Evolutionary conservation across 2,888 invertebrate species (phyloP).

Genomic region (Tanypteryx hageni): DNA sequence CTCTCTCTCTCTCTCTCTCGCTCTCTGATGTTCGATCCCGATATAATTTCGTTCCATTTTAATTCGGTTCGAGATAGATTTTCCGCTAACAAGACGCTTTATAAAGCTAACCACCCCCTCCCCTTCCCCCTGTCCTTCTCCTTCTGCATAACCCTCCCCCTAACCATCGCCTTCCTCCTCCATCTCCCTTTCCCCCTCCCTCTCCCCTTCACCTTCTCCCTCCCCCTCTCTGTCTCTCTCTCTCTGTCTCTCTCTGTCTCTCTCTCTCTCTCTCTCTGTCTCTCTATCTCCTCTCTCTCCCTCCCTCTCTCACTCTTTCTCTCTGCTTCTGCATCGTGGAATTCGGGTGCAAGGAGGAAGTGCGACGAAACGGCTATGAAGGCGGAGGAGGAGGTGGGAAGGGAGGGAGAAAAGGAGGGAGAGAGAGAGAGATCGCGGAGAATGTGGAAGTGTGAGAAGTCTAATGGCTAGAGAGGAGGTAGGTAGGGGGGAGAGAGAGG

Average conservation of each 20-base stretch:
- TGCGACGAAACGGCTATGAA: background rate
- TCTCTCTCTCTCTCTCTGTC: too few relatives aligned
- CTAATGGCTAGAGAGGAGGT: background rate
- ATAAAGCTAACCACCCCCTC: background rate
- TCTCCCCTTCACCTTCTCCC: too few relatives aligned
- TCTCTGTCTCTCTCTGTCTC: background rate
- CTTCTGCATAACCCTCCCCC: too few relatives aligned
- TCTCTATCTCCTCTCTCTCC: too few relatives aligned
- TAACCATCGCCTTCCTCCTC: background rate
- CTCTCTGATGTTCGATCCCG: too few relatives aligned
- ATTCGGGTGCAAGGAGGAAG: too few relatives aligned
- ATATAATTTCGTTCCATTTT: too few relatives aligned
- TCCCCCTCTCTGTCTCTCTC: background rate
- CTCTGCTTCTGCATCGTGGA: background rate
- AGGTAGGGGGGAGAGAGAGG: too few relatives aligned
- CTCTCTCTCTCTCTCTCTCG: too few relatives aligned
- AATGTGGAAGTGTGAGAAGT: slow-evolving; percentile 62
- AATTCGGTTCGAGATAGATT: too few relatives aligned
- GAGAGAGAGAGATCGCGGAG: slow-evolving; percentile 44
- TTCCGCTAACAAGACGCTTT: too few relatives aligned
- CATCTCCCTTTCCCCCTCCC: slow-evolving; percentile 62
- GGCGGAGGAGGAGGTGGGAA: slow-evolving; percentile 25
- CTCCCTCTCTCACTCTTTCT: too few relatives aligned
- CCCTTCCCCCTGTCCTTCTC: background rate
- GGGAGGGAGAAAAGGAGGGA: background rate